A percentile compares a stretch with the other conserved stretches of the same genome.
Evolutionary conservation across 1,140 invertebrate species (phyloP).

Genomic region (Megalonaias nervosa): DNA sequence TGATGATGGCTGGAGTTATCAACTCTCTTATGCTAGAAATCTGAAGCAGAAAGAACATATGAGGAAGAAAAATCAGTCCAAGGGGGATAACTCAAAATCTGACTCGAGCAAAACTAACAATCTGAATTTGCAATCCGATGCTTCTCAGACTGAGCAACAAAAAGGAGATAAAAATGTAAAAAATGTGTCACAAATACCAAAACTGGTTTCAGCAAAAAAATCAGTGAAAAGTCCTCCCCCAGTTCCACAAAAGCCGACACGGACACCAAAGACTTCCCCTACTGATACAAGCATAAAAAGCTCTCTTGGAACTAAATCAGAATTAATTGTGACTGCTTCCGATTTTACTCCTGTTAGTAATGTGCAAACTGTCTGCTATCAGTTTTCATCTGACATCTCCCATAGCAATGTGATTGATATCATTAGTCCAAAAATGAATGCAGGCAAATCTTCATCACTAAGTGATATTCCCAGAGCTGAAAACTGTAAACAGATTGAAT

Average conservation of each 20-base stretch:
- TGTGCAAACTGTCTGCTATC: too few species aligned
- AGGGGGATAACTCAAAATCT: conserved; percentile 5
- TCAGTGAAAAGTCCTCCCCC: conserved; percentile 48
- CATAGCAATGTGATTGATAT: too few species aligned
- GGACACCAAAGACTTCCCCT: conserved; percentile 4
- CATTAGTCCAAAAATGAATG: too few species aligned
- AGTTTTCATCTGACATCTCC: too few species aligned
- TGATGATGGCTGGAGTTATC: conserved; percentile 37
- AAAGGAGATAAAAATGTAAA: not conserved
- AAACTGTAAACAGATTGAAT: too few species aligned
- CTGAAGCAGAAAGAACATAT: conserved; percentile 23
- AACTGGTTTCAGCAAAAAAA: conserved; percentile 23
- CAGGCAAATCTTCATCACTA: too few species aligned
- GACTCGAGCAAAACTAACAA: not conserved
- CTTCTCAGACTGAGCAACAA: too few species aligned
- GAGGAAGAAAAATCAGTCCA: not conserved
- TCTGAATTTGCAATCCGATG: too few species aligned
- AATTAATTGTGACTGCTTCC: too few species aligned
- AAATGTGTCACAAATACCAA: conserved; percentile 4
- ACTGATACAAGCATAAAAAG: not conserved
- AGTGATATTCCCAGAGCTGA: too few species aligned
- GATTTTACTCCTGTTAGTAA: too few species aligned
- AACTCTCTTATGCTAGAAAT: conserved; percentile 37
- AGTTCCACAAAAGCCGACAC: conserved; percentile 36
- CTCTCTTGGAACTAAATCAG: too few species aligned